Percentiles rank a stretch among this genome's conserved stretches.
These are phyloP conservation scores for Epistrophe grossulariae DNA, from an alignment of 2,888 invertebrate species.

Conservation along the genomic window DNA sequence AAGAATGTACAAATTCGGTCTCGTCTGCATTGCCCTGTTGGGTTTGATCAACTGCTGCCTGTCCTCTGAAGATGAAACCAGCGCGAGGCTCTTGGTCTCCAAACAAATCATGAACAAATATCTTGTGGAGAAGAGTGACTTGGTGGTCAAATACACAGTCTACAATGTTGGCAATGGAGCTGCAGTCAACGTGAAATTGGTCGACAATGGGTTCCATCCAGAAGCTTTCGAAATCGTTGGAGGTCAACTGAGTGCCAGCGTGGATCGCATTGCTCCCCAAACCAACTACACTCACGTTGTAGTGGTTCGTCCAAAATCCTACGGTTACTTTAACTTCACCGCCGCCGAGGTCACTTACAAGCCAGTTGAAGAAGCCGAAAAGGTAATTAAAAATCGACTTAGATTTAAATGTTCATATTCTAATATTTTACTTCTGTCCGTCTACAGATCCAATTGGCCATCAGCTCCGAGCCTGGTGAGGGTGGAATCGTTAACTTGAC, in stretches of 20 bases:
- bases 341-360: conserved; percentile 96
- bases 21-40: conserved; percentile 78
- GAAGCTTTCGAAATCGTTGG: conserved; percentile 95
- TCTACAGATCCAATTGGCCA: conserved; percentile 87
- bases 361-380: conserved; percentile 91
- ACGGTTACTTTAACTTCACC: conserved; percentile 98
- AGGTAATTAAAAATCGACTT: conserved; percentile 84
- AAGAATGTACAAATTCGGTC: conserved; percentile 74
- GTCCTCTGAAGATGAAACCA: conserved; percentile 87
- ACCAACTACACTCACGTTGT: conserved; percentile 97
- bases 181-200: conserved; percentile 92
- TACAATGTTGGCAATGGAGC: conserved; percentile 97
- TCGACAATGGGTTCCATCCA: conserved; percentile 96
- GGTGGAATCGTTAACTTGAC: conserved; percentile 96
- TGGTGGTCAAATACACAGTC: conserved; percentile 96
- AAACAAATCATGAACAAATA: conserved; percentile 98
- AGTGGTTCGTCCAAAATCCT: conserved; percentile 94
- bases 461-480: conserved; percentile 96
- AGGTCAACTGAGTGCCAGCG: conserved; percentile 91
- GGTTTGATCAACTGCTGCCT: conserved; percentile 80
- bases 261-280: conserved; percentile 96
- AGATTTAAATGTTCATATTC: neutral
- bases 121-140: conserved; percentile 97
- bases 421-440: conserved; percentile 37
- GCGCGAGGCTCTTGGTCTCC: conserved; percentile 93